Evolutionary conservation across 2,888 invertebrate species (phyloP), one percentile per base, ranked within the genome.

Genomic region (Temnothorax ravouxi): DNA sequence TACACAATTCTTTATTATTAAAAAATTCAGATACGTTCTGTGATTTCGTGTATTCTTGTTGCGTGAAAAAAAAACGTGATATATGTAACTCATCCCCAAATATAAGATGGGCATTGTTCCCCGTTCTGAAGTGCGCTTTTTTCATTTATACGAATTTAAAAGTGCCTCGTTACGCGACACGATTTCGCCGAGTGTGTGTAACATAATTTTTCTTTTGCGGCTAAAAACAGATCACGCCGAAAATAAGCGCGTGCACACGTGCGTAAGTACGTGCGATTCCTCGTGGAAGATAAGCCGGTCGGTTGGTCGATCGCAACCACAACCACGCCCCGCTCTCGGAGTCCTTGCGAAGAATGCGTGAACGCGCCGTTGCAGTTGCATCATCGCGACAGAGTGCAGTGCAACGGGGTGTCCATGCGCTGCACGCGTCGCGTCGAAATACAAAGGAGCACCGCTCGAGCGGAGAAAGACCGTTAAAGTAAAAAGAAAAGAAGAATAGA

Each of bases 311-410:
- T 50, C 25, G 61, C 34, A 83, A 50, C 85, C 85, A 80, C 85
- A 83, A 50, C 85, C 85, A 80, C 85, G 75, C 84, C 85, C 80
- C 64, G 79, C 15, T 69, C 56, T 75, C 50, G 54, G 69, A 89
- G 88, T 89, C 90, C 89, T 90, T 90, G 90, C 89, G 64, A 88
- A 86, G 90, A 91, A 91, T 90, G 90, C 88, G 81, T 66, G 54
- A 62, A 52, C 21, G 52, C 50, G 34, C 47, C 86, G 75, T 66
- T 71, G 72, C 71, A 29, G 52, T 77, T 83, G 29, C 86, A 59
- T 85, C 85, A 86, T 25, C 50, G 38, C 41, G 25, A 15, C 34
- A 1, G 38, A 77, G n/a, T 41, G 59, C 59, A 69, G 29, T 69
- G 59, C 59, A 69, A 47, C 21, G 67, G 54, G 47, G 18, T 47